Evolutionary conservation across 1,140 invertebrate genomes (phyloP).

Genomic region (Neotoxoptera formosana): DNA sequence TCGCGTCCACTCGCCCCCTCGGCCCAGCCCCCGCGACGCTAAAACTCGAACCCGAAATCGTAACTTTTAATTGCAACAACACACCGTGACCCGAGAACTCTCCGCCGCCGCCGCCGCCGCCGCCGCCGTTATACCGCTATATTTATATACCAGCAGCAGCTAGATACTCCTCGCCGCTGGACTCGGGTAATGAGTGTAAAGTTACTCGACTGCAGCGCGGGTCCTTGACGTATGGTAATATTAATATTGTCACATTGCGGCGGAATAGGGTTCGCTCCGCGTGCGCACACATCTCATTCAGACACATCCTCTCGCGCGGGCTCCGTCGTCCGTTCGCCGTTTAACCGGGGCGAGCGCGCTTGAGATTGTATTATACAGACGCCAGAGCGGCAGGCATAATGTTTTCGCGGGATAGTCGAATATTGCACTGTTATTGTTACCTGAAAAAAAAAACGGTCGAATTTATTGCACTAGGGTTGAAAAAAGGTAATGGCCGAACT

Average conservation of each 20-base stretch:
- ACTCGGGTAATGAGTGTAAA: neutral
- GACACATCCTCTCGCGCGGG: neutral
- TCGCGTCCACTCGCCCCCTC: neutral
- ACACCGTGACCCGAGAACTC: neutral
- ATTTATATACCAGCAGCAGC: too few species aligned
- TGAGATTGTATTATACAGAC: too few species aligned
- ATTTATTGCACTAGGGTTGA: too few species aligned
- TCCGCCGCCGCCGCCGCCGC: neutral
- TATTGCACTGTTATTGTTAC: too few species aligned
- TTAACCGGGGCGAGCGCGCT: neutral
- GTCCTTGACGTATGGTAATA: neutral
- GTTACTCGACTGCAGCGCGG: neutral
- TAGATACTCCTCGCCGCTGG: neutral
- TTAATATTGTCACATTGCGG: conserved; percentile 9
- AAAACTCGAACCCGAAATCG: conserved; percentile 28
- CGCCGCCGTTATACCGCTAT: neutral
- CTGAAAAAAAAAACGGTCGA: too few species aligned
- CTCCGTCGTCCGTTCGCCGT: neutral
- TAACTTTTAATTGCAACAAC: conserved; percentile 45
- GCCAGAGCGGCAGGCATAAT: too few species aligned
- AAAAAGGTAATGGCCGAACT: too few species aligned
- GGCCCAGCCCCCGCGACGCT: neutral
- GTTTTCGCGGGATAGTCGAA: too few species aligned
- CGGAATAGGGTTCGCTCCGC: neutral
- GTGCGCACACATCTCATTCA: neutral